These are phyloP conservation scores for Pollenia labialis DNA, from an alignment of 2,888 invertebrate species.

Conservation along the genomic window DNA sequence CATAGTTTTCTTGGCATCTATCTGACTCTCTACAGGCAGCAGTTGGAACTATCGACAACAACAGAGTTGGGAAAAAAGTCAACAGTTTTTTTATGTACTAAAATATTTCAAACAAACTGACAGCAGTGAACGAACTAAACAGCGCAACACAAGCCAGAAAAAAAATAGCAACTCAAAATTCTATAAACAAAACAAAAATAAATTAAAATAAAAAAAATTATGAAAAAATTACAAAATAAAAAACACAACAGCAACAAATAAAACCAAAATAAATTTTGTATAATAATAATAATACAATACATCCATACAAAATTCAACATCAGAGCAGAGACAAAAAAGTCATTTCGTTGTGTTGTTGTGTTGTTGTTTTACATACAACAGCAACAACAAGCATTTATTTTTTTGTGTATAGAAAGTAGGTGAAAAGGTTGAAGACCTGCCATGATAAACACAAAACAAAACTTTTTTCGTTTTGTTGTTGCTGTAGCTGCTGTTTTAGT, in stretches of 20 bases:
- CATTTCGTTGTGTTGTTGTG: constrained; percentile 50
- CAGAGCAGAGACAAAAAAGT: constrained; percentile 33
- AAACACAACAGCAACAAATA: background rate
- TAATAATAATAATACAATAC: background rate
- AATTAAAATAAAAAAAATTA: too few relatives aligned
- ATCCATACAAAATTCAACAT: background rate
- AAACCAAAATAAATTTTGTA: background rate
- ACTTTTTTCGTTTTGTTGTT: constrained; percentile 54
- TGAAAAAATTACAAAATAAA: too few relatives aligned
- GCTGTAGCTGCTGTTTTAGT: constrained; percentile 37
- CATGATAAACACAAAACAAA: constrained; percentile 73
- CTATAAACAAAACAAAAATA: too few relatives aligned
- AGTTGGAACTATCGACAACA: too few relatives aligned
- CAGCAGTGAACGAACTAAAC: too few relatives aligned
- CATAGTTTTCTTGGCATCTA: too few relatives aligned
- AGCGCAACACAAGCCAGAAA: too few relatives aligned
- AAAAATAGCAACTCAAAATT: too few relatives aligned
- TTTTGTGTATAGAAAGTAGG: constrained; percentile 79
- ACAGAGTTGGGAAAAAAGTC: too few relatives aligned
- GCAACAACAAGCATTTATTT: constrained; percentile 26
- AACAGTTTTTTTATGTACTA: too few relatives aligned
- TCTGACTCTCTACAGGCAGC: too few relatives aligned
- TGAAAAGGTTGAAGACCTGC: constrained; percentile 80
- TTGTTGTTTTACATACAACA: constrained; percentile 38
- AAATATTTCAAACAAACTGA: too few relatives aligned